phyloP scores from a whole-genome alignment of 2,113 vertebrate species.

The Taurulus bubalis region DNA sequence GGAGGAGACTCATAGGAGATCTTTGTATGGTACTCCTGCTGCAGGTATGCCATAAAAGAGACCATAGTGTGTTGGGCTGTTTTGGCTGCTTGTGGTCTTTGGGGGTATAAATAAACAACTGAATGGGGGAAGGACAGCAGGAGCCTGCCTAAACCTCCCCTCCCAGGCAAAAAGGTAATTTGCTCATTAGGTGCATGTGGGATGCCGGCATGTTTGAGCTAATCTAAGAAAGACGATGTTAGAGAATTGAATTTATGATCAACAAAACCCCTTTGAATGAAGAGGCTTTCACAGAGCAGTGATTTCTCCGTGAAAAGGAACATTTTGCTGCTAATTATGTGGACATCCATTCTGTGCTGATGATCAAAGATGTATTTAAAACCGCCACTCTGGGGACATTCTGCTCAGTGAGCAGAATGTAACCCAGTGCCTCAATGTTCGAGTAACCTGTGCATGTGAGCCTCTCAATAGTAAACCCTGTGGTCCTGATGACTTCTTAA shows the following conservation, averaged over 20 bases:
- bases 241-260: background rate
- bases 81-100: constrained; percentile 61
- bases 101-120: constrained; percentile 22
- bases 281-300: background rate
- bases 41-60: constrained; percentile 38
- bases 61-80: constrained; percentile 30
- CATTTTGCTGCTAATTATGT: background rate
- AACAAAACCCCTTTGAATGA: background rate
- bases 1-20: constrained; percentile 48
- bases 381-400: background rate
- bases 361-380: background rate
- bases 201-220: background rate
- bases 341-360: background rate
- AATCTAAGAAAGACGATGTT: background rate
- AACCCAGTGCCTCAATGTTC: background rate
- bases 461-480: background rate
- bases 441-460: background rate
- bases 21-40: constrained; percentile 57
- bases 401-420: background rate
- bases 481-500: background rate
- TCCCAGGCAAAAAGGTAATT: background rate
- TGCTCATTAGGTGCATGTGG: constrained; percentile 2
- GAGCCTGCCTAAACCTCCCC: constrained; percentile 27
- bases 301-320: background rate
- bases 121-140: constrained; percentile 19